Evolutionary conservation across 1,140 invertebrate genomes (phyloP).

Genomic region (Melipona quadrifasciata): DNA sequence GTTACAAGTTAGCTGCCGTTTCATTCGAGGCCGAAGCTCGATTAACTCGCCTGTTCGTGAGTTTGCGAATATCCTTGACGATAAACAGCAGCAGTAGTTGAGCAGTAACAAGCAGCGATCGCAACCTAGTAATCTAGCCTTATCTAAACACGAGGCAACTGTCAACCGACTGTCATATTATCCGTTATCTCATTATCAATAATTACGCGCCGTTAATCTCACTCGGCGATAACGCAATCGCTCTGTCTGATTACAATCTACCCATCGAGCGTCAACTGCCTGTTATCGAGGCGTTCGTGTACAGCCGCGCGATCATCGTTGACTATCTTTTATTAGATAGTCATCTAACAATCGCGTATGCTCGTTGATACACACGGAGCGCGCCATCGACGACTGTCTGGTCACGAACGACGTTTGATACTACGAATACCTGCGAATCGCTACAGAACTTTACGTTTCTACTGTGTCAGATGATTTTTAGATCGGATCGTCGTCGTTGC

Average conservation of each 20-base stretch:
- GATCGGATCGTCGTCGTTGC: no score
- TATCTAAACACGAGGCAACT: neutral
- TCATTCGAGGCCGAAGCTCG: no score
- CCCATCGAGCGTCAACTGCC: no score
- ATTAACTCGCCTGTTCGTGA: no score
- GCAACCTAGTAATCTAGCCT: neutral
- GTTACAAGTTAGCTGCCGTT: no score
- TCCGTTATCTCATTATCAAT: conserved; percentile 11
- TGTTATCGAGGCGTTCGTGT: neutral
- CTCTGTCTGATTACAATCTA: conserved; percentile 1
- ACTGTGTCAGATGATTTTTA: no score
- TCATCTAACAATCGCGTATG: neutral
- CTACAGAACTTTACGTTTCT: neutral
- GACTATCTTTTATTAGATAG: conserved; percentile 2
- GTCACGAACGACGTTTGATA: neutral
- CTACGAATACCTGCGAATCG: neutral
- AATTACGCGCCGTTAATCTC: neutral
- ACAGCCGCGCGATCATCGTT: neutral
- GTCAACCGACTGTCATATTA: neutral
- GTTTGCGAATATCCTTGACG: neutral
- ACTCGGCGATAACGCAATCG: neutral
- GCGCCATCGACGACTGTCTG: neutral
- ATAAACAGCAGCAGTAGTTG: neutral
- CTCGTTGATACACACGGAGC: neutral
- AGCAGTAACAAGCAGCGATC: neutral